Base-by-base conservation (phyloP, 1,140 invertebrate genomes). In the Aphis gossypii region DNA sequence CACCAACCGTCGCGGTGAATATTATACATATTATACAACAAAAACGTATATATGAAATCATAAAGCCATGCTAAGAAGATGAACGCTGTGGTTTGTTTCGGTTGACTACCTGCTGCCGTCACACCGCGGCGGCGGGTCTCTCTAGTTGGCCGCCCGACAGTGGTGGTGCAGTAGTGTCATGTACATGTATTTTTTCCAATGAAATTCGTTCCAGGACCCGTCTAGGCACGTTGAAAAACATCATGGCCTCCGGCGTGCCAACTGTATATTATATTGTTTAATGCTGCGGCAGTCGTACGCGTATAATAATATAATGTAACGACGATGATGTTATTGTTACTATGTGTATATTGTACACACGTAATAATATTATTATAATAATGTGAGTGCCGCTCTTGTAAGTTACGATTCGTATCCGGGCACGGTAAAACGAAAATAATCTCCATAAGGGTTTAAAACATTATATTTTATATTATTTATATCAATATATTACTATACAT, bases 151-250 rank as follows among this genome's bases (percentile, higher is more conserved):
- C 60, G 30, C 30, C 60, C 90, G 6, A 54, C 30, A 25, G 35
- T 7, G 18, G 51, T 25, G 41, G 54, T 46, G n/a, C 38, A 41
- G 2, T 21, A n/a, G 56, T 56, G 60, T 76, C 18, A 9, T 91
- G 23, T 38, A 76, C 48, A 14, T 51, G n/a, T 76, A 76, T n/a
- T 68, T 38, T 82, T 51, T 44, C 68, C 90, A 82, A 82, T 82
- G 90, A 83, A 92, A 92, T 92, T 92, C 90, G 90, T 92, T 92
- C 90, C 46, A 51, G 46, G 38, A 76, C 90, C 90, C 46, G 90
- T 51, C 90, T 23, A 41, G 90, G 90, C 60, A 46, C 60, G 90
- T 76, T n/a, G 56, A 92, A 83, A 92, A 92, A 76, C 60, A 68
- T 30, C 90, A 83, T 51, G 90, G 90, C 90, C 90, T 92, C 68